A percentile compares a stretch with the other conserved stretches of the same genome.
Conservation (phyloP, 2,113 vertebrate genomes). For the Gymnorhina tibicen region DNA sequence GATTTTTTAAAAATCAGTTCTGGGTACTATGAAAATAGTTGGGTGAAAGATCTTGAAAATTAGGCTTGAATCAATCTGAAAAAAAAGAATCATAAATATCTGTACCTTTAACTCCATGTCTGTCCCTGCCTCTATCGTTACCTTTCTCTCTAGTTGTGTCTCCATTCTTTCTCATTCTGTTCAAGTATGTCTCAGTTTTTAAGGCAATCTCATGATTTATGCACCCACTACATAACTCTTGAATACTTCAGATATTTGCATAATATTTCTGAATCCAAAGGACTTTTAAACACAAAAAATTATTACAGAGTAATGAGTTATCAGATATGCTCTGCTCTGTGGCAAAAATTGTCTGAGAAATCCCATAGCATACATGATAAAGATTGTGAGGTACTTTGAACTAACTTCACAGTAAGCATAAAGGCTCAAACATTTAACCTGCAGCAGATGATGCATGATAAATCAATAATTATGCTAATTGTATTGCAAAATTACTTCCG, state of each 20-base stretch:
- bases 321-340: neutral
- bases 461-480: slow-evolving; percentile 28
- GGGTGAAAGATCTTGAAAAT: neutral
- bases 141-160: neutral
- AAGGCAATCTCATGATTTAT: neutral
- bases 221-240: neutral
- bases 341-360: neutral
- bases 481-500: neutral
- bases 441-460: neutral
- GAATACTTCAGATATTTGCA: neutral
- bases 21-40: neutral
- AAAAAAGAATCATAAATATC: neutral
- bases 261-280: neutral
- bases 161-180: neutral
- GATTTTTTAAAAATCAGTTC: neutral
- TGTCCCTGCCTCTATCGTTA: neutral
- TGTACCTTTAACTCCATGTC: neutral
- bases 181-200: neutral
- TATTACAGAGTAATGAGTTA: neutral
- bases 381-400: neutral
- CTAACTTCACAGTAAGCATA: neutral
- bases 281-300: neutral
- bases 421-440: slow-evolving; percentile 12
- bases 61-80: neutral
- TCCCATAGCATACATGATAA: neutral